These are phyloP conservation scores for Lagodon rhomboides DNA, from an alignment of 2,797 vertebrate species.

Conservation along the genomic window DNA sequence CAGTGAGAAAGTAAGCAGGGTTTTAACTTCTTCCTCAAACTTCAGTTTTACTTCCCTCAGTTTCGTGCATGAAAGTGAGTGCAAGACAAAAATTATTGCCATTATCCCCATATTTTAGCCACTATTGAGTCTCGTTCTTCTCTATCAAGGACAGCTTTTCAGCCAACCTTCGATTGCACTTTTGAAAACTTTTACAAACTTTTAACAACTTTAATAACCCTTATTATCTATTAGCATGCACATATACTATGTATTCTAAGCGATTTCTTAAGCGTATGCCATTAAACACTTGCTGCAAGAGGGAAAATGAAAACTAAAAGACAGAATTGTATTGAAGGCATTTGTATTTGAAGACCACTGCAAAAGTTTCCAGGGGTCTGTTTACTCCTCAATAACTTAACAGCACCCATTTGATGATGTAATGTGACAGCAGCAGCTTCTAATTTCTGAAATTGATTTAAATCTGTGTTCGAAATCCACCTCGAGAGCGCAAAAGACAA, in stretches of 20 bases:
- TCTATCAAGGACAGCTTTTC: too few relatives aligned
- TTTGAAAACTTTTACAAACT: too few relatives aligned
- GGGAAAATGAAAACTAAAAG: neutral
- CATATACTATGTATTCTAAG: neutral
- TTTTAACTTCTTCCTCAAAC: too few relatives aligned
- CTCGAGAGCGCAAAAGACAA: constrained; percentile 16
- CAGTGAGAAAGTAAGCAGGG: too few relatives aligned
- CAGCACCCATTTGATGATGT: constrained; percentile 26
- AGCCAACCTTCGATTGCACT: too few relatives aligned
- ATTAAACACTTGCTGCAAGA: neutral
- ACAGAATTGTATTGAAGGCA: neutral
- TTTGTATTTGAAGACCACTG: neutral
- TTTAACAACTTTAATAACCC: too few relatives aligned
- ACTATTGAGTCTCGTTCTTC: too few relatives aligned
- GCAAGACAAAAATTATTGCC: too few relatives aligned
- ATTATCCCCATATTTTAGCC: too few relatives aligned
- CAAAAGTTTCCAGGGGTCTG: constrained; percentile 23
- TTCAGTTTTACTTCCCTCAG: too few relatives aligned
- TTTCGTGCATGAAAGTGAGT: too few relatives aligned
- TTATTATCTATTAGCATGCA: too few relatives aligned
- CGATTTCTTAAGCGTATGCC: neutral
- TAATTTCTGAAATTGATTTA: constrained; percentile 12
- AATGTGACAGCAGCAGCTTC: constrained; percentile 21
- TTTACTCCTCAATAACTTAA: constrained; percentile 30
- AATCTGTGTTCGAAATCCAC: constrained; percentile 3